phyloP scores from a whole-genome alignment of 1,140 invertebrate genomes.

The Camponotus floridanus region DNA sequence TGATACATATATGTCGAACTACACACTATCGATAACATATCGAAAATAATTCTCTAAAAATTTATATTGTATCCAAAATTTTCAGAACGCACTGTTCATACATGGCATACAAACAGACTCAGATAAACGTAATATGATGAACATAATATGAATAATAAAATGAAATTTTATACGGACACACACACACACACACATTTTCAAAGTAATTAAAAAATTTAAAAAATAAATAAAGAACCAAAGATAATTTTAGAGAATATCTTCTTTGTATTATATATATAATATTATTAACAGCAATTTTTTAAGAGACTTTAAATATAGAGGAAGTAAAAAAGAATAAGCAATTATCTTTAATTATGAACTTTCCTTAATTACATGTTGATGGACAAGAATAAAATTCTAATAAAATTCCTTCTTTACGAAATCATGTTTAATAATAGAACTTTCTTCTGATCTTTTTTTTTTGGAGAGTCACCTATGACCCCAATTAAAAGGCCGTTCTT shows the following conservation, averaged over 20 bases:
- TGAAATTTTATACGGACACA: too few relatives aligned
- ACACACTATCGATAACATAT: conserved; percentile 31
- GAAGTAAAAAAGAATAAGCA: background rate
- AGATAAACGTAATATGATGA: background rate
- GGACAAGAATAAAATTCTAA: background rate
- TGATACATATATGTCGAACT: background rate
- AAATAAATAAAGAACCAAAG: background rate
- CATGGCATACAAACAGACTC: background rate
- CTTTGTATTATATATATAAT: background rate
- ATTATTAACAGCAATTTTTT: background rate
- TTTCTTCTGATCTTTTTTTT: background rate
- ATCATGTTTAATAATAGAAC: conserved; percentile 20
- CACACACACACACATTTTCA: too few relatives aligned
- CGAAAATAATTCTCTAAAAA: background rate
- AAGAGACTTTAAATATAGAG: background rate
- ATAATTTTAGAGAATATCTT: background rate
- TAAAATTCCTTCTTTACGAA: background rate
- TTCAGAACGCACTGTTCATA: background rate
- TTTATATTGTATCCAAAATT: conserved; percentile 38
- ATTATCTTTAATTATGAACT: background rate
- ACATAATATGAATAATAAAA: too few relatives aligned
- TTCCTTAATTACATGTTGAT: background rate
- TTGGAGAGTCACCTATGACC: conserved; percentile 3
- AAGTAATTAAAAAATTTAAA: background rate
- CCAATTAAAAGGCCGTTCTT: conserved; percentile 27